Evolutionary conservation across 2,113 vertebrate species (phyloP), one percentile per base, ranked within the genome.

Genomic region (Xenotilapia leptura): DNA sequence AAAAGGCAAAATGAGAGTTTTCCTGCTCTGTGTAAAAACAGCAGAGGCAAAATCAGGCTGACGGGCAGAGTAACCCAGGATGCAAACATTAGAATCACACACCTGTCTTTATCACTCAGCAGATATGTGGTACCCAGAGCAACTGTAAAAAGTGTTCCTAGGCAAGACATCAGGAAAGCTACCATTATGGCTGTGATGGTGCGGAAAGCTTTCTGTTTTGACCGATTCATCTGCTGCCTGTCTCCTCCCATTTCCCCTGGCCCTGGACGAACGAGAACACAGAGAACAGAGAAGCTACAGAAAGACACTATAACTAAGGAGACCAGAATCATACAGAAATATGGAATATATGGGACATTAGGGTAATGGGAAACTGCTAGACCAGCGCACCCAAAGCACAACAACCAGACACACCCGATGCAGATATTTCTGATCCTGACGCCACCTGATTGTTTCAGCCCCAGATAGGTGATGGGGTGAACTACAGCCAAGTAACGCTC

Each of bases 401-500:
- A 15, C 9, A 83, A 19, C 68, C 85, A 87, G 19, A 62, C 45
- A n/a, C 14, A 26, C 1, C n/a, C 42, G 1, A 77, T 11, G 3
- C n/a, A 38, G 14, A n/a, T 60, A 17, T 36, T 60, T 40, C 85
- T 73, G 51, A 86, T 56, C 15, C 9, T 23, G 26, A 55, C 15
- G 1, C 79, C 85, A 9, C 8, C 58, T 23, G 23, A 2, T 17
- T 28, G 8, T 14, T 23, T 83, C 31, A 79, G 70, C 17, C 26
- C 23, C 9, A 51, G 70, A 23, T 79, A 87, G 45, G 55, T 2
- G 12, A 83, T 17, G 9, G 86, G 86, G 68, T 83, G 54, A 31
- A 83, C 36, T 10, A 54, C 70, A 3, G 86, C 86, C 68, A 83
- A 70, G 80, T 87, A 83, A 26, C 10, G 55, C 33, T 87, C 80